Base-by-base conservation (phyloP, 2,888 invertebrate genomes). In the Mythimna lalbum region DNA sequence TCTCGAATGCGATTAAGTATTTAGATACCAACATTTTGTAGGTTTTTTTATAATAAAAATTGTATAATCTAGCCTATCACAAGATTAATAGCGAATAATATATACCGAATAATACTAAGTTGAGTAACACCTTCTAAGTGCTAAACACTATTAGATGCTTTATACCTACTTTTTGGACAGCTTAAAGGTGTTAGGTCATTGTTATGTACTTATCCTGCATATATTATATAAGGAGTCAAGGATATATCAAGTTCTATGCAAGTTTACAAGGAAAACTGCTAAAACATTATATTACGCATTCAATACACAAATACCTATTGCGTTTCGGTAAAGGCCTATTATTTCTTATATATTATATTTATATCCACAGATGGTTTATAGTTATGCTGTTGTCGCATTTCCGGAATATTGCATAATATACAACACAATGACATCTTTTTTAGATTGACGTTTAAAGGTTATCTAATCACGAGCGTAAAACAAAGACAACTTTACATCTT, bases 351-450 rank as follows among this genome's bases (percentile, higher is more conserved):
- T 57, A 50, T 76, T 69, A 50, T 56, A 72, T 74, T 85, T 76
- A 75, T 19, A n/a, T 71, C 55, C 68, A 63, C 63, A 63, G 66
- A 57, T 59, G 43, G 70, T 62, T 69, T 66, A 56, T 70, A 71
- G 60, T 69, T 59, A 59, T 62, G 63, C 50, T 68, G 36, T 49
- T 55, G 62, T 72, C 39, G 47, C 39, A 69, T 83, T 81, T 85
- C 82, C 86, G 78, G 70, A n/a, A 71, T 47, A 49, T 86, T 85
- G 59, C 73, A 31, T 71, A 84, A 84, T 57, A 57, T 33, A 72
- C 73, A 73, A 55, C 47, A 73, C 73, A 68, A 64, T 77, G 70
- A 62, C 78, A 82, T 74, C 64, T 85, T 76, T 78, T 73, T 69
- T 72, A 67, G 47, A 59, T 75, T 76, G 73, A 70, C 56, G 61